Evolutionary conservation across 2,797 vertebrate species (phyloP), one percentile per base, ranked within the genome.

Genomic region (Acomys russatus): DNA sequence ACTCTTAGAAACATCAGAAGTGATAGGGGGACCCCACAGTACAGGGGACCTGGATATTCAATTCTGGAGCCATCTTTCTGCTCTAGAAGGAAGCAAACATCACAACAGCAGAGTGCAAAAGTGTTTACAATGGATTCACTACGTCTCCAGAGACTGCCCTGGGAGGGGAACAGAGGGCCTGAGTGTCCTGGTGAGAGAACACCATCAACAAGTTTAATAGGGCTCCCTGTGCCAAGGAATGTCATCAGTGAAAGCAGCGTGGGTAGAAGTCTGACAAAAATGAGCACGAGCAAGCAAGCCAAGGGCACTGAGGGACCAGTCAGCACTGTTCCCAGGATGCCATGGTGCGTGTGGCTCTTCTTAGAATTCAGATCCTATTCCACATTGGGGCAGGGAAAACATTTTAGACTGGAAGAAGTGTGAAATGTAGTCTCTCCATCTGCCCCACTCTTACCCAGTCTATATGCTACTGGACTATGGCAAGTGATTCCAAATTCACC

Each of bases 61-160:
- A 28, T 90, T 83, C 78, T 8, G 64, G 12, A 66, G 20, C 35
- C 51, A 35, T 33, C 10, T 80, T 54, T 33, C 10, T 80, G 18
- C 28, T 28, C 9, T 9, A 18, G 20, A 90, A 77, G 25, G 33
- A 85, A 61, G 3, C 20, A 35, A 71, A 44, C 28, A 63, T 54
- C 61, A 6, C 17, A 10, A 3, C 5, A 17, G 14, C 61, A 38
- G 59, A 38, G 14, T 22, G 54, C 15, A 63, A 90, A 78, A 28
- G 56, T 61, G 66, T n/a, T 20, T 17, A 18, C 1, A 9, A 25
- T 59, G 61, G 38, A 22, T 63, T 88, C 25, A 56, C 44, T 49
- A 8, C 64, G 82, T 92, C 83, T 89, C 61, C 25, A 78, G 90
- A 82, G 51, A 15, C 84, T 88, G 11, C 91, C 59, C 95, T 83